These are phyloP conservation scores for Rhineura floridana DNA, from an alignment of 2,113 vertebrate genomes.

Conservation along the genomic window DNA sequence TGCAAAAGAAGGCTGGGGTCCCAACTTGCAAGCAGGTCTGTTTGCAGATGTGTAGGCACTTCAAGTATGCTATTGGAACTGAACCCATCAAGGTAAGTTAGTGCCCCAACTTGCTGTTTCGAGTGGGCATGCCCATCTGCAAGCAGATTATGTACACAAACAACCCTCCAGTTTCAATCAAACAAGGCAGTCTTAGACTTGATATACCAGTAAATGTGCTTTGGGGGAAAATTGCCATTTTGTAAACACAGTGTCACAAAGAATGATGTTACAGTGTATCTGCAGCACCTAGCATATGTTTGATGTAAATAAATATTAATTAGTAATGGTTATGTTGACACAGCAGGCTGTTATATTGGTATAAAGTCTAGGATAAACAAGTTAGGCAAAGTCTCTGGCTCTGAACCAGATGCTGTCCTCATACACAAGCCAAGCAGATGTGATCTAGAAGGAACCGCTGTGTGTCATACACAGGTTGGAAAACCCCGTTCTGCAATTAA, in stretches of 20 bases:
- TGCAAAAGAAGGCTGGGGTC: too few species aligned
- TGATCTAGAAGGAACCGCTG: neutral
- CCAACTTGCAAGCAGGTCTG: too few species aligned
- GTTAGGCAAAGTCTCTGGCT: neutral
- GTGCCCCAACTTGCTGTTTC: too few species aligned
- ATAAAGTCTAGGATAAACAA: neutral
- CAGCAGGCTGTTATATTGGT: neutral
- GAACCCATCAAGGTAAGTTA: too few species aligned
- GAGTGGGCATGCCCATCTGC: neutral
- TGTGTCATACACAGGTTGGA: neutral
- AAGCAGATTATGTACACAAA: neutral
- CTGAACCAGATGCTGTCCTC: neutral
- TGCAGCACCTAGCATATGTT: neutral
- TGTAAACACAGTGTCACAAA: neutral
- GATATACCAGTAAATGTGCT: neutral
- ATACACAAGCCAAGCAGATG: neutral
- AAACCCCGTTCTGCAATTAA: neutral
- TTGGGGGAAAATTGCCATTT: too few species aligned
- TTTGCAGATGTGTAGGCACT: too few species aligned
- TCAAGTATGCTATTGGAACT: too few species aligned
- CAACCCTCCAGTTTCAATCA: neutral
- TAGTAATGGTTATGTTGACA: neutral
- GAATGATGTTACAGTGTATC: neutral
- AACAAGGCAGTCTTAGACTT: neutral
- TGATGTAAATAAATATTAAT: neutral